Evolutionary conservation across 1,140 invertebrate genomes (phyloP), one percentile per base, ranked within the genome.

Genomic region (Saxidomus purpurata): DNA sequence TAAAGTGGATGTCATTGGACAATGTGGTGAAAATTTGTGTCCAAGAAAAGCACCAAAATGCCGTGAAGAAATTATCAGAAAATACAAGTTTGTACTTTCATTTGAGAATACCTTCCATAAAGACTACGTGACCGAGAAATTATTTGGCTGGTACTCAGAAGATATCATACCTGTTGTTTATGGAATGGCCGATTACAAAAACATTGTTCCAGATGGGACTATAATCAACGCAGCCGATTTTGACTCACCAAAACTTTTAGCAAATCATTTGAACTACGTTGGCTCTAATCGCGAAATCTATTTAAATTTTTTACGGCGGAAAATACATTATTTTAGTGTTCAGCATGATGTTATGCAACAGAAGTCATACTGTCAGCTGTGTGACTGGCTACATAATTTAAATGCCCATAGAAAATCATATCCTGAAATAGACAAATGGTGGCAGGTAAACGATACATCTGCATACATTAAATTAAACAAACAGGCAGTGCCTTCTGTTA

Each of bases 111-210:
- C 98, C 0, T 99, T 99, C 94, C 99, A 98, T 95, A 97, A 97
- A 74, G 98, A 99, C 95, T 99, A 99, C 95, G 98, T 99, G 67
- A 99, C 98, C 0, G 98, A 99, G 94, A 99, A 99, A 95, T 98
- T 99, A 95, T 99, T 98, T 94, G 59, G 52, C 40, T 52, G 47
- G 47, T 87, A 63, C 47, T 11, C 55, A 1, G 9, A 19, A 28
- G 74, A 87, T 38, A 77, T 87, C 31, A 79, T 87, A 63, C 71
- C 36, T 3, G 74, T 87, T 28, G 85, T 87, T 40, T 47, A 69
- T 15, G 85, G 85, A 31, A 69, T 67, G 52, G 74, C 71, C 15
- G 40, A 77, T n/a, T 87, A 87, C 31, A 47, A 36, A 0, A 38
- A 63, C 17, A 79, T 79, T 17, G 59, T 36, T 1, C 85, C 85